phyloP scores from a whole-genome alignment of 2,113 vertebrate genomes.

The Gambusia holbrooki region DNA sequence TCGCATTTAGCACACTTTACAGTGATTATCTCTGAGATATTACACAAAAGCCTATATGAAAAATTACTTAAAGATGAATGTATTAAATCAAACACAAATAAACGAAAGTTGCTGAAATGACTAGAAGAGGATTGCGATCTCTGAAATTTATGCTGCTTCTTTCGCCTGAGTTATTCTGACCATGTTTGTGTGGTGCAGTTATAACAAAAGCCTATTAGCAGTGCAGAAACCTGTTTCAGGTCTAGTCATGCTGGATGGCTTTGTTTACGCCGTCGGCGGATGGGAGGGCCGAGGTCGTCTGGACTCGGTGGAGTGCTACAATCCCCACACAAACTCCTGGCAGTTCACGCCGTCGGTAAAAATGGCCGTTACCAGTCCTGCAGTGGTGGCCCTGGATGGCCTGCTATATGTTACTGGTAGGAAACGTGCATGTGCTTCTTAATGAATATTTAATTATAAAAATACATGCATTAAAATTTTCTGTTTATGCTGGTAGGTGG shows the following conservation, averaged over 20 bases:
- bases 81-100: no score
- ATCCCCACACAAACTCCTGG: conserved; percentile 82
- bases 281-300: conserved; percentile 83
- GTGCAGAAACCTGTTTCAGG: conserved; percentile 57
- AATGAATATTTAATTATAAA: not conserved
- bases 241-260: conserved; percentile 83
- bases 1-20: no score
- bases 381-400: conserved; percentile 82
- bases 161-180: no score
- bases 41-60: no score
- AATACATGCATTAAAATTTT: no score
- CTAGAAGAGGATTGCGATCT: no score
- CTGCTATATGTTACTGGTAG: conserved; percentile 84
- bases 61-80: no score
- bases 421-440: not conserved
- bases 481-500: conserved; percentile 68
- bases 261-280: conserved; percentile 83
- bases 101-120: no score
- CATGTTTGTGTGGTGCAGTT: not conserved
- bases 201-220: not conserved
- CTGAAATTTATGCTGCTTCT: no score
- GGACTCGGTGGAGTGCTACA: conserved; percentile 83
- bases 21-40: no score
- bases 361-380: conserved; percentile 85
- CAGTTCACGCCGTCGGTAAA: conserved; percentile 82